Evolutionary conservation across 2,113 vertebrate species (phyloP), one percentile per base, ranked within the genome.

Genomic region (Gopherus flavomarginatus): DNA sequence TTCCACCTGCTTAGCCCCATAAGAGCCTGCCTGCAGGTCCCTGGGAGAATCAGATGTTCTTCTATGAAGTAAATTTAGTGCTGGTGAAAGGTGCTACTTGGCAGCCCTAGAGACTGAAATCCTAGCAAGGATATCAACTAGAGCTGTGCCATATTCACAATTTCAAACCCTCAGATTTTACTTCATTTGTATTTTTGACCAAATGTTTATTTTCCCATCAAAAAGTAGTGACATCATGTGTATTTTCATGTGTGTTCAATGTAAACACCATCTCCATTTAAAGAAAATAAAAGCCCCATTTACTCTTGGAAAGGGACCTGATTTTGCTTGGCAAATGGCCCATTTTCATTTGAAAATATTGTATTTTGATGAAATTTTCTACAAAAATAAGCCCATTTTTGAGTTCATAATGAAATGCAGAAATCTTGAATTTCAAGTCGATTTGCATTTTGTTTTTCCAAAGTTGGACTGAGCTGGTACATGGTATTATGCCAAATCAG

Each of bases 311-410:
- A 96, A 95, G 65, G 21, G 1, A 83, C 19, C 38, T 57, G 8
- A 35, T 96, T 94, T 85, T 65, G 44, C 88, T 91, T 92, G 83
- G 78, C 42, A 78, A 44, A 16, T 44, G 75, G 75, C 75, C 42
- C 24, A 79, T 97, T 96, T 96, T 49, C 57, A 90, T 54, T 85
- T 50, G 79, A 94, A 94, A 95, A 93, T 83, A 21, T 31, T 96
- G 65, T 83, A 44, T 50, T 57, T 85, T 62, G 50, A 19, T 94
- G 79, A 65, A 53, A 47, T 91, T 94, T 95, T 91, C 88, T 47
- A 8, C 49, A 29, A 42, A 83, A 84, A 93, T 86, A 95, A 93
- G 16, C 86, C 75, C 24, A 47, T 47, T 78, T 78, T 78, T 44
- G 42, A 47, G 26, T 44, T 47, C 21, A 49, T 31, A 93, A 54